Conservation (phyloP, 2,113 vertebrate species). For the Procavia capensis region DNA sequence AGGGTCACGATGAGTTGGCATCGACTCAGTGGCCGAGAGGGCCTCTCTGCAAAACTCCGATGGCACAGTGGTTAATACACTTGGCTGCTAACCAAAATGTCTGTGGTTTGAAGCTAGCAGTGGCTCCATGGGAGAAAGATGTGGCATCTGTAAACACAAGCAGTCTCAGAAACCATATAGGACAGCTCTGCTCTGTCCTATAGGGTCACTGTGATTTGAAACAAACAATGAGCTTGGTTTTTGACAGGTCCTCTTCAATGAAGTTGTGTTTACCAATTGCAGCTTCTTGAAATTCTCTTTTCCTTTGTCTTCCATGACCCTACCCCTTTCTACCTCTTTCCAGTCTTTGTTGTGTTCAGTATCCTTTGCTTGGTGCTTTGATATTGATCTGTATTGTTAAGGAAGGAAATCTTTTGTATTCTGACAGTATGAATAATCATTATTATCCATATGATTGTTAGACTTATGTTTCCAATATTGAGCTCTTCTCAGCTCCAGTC, state of each 20-base stretch:
- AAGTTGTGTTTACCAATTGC: background rate
- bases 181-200: too few species aligned
- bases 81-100: too few species aligned
- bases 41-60: too few species aligned
- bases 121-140: too few species aligned
- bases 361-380: background rate
- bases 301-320: background rate
- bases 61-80: too few species aligned
- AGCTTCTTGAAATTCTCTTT: background rate
- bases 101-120: too few species aligned
- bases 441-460: background rate
- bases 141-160: too few species aligned
- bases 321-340: background rate
- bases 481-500: background rate
- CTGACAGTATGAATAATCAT: background rate
- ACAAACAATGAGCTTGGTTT: too few species aligned
- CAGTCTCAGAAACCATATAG: too few species aligned
- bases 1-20: too few species aligned
- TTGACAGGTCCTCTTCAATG: background rate
- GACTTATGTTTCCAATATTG: background rate
- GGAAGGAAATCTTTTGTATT: background rate
- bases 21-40: too few species aligned
- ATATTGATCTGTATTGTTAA: background rate
- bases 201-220: too few species aligned
- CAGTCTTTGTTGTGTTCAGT: background rate